A percentile compares a stretch with the other conserved stretches of the same genome.
Evolutionary conservation across 1,140 invertebrate genomes (phyloP).

Genomic region (Aricia agestis): DNA sequence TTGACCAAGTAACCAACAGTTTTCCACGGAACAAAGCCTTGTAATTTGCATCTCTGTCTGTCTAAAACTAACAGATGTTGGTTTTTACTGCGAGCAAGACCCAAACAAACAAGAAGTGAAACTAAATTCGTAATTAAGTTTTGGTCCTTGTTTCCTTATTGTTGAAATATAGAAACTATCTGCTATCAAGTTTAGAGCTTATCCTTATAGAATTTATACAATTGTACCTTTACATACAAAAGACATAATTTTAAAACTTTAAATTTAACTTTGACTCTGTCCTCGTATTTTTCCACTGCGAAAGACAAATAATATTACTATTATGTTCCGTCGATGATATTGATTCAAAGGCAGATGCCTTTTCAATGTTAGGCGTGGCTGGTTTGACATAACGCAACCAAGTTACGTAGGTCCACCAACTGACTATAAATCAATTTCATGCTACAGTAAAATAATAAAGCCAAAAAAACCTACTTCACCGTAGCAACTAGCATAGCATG

Average conservation of each 20-base stretch:
- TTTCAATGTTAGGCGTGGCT: too few relatives aligned
- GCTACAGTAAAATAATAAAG: background rate
- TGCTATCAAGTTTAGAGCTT: background rate
- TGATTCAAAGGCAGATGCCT: too few relatives aligned
- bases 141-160: background rate
- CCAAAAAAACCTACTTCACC: conserved; percentile 7
- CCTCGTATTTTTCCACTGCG: too few relatives aligned
- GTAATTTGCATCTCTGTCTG: background rate
- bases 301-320: too few relatives aligned
- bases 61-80: background rate
- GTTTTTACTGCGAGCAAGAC: background rate
- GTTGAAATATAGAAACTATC: conserved; percentile 1
- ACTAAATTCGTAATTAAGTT: conserved; percentile 3
- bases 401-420: too few relatives aligned
- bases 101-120: background rate
- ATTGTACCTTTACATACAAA: too few relatives aligned
- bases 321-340: too few relatives aligned
- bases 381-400: too few relatives aligned
- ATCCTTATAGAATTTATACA: too few relatives aligned
- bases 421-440: too few relatives aligned
- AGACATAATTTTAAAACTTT: too few relatives aligned
- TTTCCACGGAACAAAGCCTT: background rate
- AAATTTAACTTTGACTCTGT: too few relatives aligned
- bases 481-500: background rate
- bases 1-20: background rate